A percentile compares a stretch with the other conserved stretches of the same genome.
Evolutionary conservation across 2,888 invertebrate species (phyloP).

Genomic region (Celastrina argiolus): DNA sequence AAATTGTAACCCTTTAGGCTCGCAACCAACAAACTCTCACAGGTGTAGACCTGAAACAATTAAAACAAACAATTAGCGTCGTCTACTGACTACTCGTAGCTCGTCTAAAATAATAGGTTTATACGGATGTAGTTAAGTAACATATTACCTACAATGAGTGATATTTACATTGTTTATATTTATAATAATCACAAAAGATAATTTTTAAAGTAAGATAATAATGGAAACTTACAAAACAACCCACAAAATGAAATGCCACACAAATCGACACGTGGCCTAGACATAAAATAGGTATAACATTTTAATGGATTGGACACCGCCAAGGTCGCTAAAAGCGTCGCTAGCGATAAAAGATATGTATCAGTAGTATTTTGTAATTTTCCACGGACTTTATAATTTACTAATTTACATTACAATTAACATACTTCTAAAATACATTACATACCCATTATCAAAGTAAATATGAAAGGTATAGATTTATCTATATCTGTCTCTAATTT

Average conservation of each 20-base stretch:
- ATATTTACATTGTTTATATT: too few relatives aligned
- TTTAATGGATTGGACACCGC: neutral
- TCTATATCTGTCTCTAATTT: too few relatives aligned
- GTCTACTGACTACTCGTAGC: neutral
- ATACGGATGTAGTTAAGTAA: neutral
- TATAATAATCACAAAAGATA: neutral
- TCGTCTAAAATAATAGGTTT: neutral
- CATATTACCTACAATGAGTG: neutral
- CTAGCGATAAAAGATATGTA: neutral
- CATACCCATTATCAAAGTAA: too few relatives aligned
- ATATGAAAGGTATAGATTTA: too few relatives aligned
- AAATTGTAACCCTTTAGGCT: slow-evolving; percentile 73
- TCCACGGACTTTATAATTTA: neutral
- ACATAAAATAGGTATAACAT: neutral
- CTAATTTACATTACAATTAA: too few relatives aligned
- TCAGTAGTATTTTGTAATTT: neutral
- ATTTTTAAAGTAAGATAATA: neutral
- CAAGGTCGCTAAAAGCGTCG: neutral
- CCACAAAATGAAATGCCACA: neutral
- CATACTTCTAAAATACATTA: too few relatives aligned
- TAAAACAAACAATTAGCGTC: slow-evolving; percentile 26
- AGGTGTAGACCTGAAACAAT: slow-evolving; percentile 70
- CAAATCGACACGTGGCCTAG: slow-evolving; percentile 1
- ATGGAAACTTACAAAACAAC: too few relatives aligned
- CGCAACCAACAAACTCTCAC: slow-evolving; percentile 58